Base-by-base conservation (phyloP, 2,113 vertebrate genomes). In the Andinoacara biseriatus region DNA sequence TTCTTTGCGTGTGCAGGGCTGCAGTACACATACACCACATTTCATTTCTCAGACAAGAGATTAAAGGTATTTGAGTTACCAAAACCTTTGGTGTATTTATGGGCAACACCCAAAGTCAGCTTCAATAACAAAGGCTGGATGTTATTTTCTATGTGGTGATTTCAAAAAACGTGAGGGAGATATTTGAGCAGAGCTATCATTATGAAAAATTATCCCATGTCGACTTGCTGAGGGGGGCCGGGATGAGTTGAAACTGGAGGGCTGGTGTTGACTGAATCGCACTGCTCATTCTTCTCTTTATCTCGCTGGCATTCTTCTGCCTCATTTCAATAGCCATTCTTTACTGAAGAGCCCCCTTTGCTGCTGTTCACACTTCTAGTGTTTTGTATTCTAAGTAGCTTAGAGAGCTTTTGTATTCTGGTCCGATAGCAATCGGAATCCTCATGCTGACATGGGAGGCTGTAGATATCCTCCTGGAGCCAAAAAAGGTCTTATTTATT, bases 351-450 rank as follows among this genome's bases (percentile, higher is more conserved):
- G 83, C 83, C 76, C 81, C 72, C 83, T 86, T 80, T 67, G 52
- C 89, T 38, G 85, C 82, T 86, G 80, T 94, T 95, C 91, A 94
- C 93, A 94, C 90, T 83, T 93, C 76, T 86, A 67, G 82, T 85
- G 85, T 94, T 94, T 93, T 93, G 93, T 93, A 95, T 95, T 94
- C 92, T 79, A 95, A 96, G 86, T 93, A 84, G 86, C 84, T 85
- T 60, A 56, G 74, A 46, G 84, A 87, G 89, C 92, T 90, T 94
- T 94, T 95, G 92, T 95, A 89, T 92, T 84, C 89, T 10, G 8
- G 57, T 46, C 43, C 22, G 83, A 90, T 94, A 77, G 67, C 79
- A 62, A 90, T 92, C 91, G 86, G 87, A 87, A 81, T 86, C 79
- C 80, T 90, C 58, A 14, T 58, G 13, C 81, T 82, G 87, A 90